Base-by-base conservation (phyloP, 2,113 vertebrate species). In the Oryzias curvinotus region DNA sequence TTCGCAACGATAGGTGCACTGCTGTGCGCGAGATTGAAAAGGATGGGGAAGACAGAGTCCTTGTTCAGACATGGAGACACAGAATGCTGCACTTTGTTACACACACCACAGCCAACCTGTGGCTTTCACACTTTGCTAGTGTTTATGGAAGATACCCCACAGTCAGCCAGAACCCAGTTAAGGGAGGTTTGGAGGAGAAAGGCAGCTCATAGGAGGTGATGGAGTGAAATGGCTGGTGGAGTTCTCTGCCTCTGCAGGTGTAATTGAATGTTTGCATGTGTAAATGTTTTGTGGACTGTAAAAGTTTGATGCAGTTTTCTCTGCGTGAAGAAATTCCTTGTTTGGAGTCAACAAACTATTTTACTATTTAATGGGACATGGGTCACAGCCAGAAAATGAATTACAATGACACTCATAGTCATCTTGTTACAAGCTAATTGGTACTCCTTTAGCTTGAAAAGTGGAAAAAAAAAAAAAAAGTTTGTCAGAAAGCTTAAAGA, bases 1-100 rank as follows among this genome's bases (percentile, higher is more conserved):
- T 73, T 73, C 8, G 21, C 57, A 0, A 62, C 49, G 73, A 78
- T 52, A 46, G 80, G 51, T 68, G 65, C 75, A 80, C 85, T 56
- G 86, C 86, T 88, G 86, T 71, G 86, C 68, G 64, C 1, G 68
- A 81, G 86, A 85, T 85, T 88, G 79, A 72, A 86, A 82, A 80
- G 73, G 69, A 83, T 70, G 57, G 71, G 50, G 70, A 81, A 69
- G 75, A 76, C 68, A 48, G 60, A 65, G 54, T 63, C 84, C 79
- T 63, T 82, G 78, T 68, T 80, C 68, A 69, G 80, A 84, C 68
- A 67, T 21, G 50, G 57, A 60, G 71, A 71, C 53, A 25, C 75
- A 70, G 55, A 73, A 68, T 77, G 79, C 66, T 80, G 61, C 60
- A 72, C 64, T 72, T 54, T 75, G 77, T 73, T 63, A 70, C 77